Evolutionary conservation across 1,140 invertebrate genomes (phyloP), one percentile per base, ranked within the genome.

Genomic region (Eulimnadia texana): DNA sequence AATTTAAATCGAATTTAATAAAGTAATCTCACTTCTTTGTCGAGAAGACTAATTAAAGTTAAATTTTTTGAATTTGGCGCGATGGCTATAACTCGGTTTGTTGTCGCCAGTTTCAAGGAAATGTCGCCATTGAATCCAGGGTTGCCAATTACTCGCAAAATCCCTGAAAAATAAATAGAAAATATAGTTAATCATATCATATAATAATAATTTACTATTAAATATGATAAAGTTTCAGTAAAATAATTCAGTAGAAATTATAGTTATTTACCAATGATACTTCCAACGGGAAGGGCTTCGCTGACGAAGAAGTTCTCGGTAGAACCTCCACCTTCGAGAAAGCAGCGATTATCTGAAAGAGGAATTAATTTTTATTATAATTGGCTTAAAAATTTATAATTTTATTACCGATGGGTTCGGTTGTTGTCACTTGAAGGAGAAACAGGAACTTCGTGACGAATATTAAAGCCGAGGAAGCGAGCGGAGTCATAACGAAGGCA

Each of bases 301-400:
- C 82, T 84, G 62, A 93, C 88, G 70, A 91, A 88, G 68, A 93
- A 89, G 70, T 86, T 90, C 70, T 90, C 88, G 2, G 89, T 88
- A 0, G 90, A 90, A 25, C 86, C 87, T 25, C 90, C 90, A 66
- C 86, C 89, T 72, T 90, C 85, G 68, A 94, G 72, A 72, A 87
- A 93, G 70, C 90, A 94, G 69, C 90, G 78, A 67, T 85, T 86
- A 74, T 91, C 88, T 68, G 56, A 20, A 61, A 64, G 52, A 53
- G n/a, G n/a, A n/a, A n/a, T n/a, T n/a, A n/a, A n/a, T n/a, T n/a
- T n/a, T n/a, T n/a, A n/a, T n/a, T n/a, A n/a, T n/a, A n/a, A n/a
- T n/a, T n/a, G n/a, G n/a, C n/a, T n/a, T n/a, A n/a, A n/a, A n/a
- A n/a, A n/a, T n/a, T n/a, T n/a, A n/a, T n/a, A n/a, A n/a, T n/a